Conservation (phyloP, 1,140 invertebrate genomes). For the Scaptodrosophila lebanonensis region DNA sequence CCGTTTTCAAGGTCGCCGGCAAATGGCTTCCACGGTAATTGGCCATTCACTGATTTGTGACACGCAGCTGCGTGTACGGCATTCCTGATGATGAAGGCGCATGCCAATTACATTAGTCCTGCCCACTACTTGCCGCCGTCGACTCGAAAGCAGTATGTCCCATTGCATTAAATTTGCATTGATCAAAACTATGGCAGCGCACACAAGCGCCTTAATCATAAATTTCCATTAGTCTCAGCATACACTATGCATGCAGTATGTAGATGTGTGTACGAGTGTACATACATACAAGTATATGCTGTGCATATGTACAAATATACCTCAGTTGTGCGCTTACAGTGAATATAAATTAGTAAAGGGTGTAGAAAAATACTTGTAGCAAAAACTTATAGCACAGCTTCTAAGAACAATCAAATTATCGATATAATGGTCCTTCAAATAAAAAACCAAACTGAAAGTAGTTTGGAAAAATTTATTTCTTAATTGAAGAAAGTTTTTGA, state of each 20-base stretch:
- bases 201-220: conserved; percentile 9
- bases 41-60: conserved; percentile 9
- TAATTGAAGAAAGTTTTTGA: no score
- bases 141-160: conserved; percentile 5
- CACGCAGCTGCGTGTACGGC: conserved; percentile 11
- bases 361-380: no score
- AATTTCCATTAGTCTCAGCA: conserved; percentile 40
- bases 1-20: no score
- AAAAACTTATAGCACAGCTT: no score
- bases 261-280: conserved; percentile 2
- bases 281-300: neutral
- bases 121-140: conserved; percentile 16
- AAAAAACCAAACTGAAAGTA: no score
- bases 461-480: no score
- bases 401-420: no score
- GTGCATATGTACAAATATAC: neutral
- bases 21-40: neutral
- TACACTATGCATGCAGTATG: conserved; percentile 47
- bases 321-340: no score
- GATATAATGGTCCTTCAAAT: no score
- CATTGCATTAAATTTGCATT: conserved; percentile 60
- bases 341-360: no score
- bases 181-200: conserved; percentile 30
- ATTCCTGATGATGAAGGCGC: no score
- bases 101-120: conserved; percentile 47